phyloP scores from a whole-genome alignment of 2,888 invertebrate species.

The Ormia ochracea region DNA sequence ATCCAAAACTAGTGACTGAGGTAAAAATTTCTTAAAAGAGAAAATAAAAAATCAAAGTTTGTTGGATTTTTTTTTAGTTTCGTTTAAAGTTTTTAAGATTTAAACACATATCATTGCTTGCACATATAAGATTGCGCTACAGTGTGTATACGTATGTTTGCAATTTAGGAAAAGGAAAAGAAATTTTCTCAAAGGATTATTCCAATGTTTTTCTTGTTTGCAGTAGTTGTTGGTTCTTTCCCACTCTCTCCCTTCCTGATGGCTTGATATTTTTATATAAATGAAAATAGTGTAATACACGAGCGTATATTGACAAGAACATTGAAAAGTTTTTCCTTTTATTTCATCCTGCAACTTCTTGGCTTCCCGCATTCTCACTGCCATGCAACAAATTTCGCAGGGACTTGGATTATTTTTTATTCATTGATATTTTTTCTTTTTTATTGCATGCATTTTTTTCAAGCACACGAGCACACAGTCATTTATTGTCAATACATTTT shows the following conservation, averaged over 20 bases:
- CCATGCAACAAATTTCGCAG: conserved; percentile 27
- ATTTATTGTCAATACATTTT: conserved; percentile 36
- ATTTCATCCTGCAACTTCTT: not conserved
- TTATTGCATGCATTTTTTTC: not conserved
- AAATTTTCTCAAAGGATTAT: conserved; percentile 35
- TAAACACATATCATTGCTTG: conserved; percentile 16
- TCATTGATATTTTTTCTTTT: conserved; percentile 12
- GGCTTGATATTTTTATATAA: conserved; percentile 8
- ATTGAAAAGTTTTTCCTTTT: conserved; percentile 36
- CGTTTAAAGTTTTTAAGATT: conserved; percentile 9
- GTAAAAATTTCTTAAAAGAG: not conserved
- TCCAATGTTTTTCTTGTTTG: conserved; percentile 29
- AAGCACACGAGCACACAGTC: not conserved
- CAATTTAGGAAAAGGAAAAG: not conserved
- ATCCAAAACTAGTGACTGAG: not conserved
- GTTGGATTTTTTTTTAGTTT: not conserved
- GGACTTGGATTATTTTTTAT: conserved; percentile 7
- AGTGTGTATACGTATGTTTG: not conserved
- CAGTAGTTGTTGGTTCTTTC: not conserved
- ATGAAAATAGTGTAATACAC: conserved; percentile 48
- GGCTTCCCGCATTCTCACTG: not conserved
- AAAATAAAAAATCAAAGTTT: conserved; percentile 28
- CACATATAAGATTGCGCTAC: not conserved
- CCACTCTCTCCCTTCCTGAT: not conserved
- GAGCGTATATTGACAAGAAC: conserved; percentile 49